Conservation (phyloP, 2,113 vertebrate species). For the Rhadina sibilatrix region DNA sequence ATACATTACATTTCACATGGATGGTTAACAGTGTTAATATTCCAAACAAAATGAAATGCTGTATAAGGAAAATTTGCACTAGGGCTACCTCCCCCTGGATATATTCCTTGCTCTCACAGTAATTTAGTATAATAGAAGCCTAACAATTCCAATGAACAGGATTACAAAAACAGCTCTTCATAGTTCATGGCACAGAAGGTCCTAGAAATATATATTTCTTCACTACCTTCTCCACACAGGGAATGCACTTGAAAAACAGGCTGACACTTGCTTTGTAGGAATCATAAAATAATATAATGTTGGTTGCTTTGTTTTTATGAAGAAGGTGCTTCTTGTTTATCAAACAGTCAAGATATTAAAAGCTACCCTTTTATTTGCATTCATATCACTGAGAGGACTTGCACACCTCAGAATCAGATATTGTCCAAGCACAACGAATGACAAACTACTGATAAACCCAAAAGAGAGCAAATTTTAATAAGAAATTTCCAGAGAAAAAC, state of each 20-base stretch:
- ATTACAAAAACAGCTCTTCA: background rate
- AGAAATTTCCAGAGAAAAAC: background rate
- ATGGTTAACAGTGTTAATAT: conserved; percentile 37
- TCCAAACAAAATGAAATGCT: background rate
- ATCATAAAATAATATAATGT: background rate
- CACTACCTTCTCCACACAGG: background rate
- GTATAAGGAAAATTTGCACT: background rate
- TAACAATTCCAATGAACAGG: background rate
- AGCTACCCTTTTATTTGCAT: background rate
- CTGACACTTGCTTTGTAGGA: background rate
- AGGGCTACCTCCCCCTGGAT: background rate
- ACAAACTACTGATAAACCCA: background rate
- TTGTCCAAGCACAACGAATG: background rate
- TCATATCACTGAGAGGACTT: background rate
- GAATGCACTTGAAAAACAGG: background rate
- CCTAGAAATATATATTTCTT: conserved; percentile 7
- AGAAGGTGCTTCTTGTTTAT: background rate
- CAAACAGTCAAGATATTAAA: background rate
- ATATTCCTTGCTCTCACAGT: background rate
- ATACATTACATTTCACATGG: background rate
- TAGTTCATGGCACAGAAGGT: background rate
- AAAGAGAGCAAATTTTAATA: background rate
- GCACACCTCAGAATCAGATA: background rate
- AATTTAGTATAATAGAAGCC: background rate
- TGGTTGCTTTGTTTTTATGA: background rate